Base-by-base conservation (phyloP, 2,888 invertebrate species). In the Lasioglossum leucozonium region DNA sequence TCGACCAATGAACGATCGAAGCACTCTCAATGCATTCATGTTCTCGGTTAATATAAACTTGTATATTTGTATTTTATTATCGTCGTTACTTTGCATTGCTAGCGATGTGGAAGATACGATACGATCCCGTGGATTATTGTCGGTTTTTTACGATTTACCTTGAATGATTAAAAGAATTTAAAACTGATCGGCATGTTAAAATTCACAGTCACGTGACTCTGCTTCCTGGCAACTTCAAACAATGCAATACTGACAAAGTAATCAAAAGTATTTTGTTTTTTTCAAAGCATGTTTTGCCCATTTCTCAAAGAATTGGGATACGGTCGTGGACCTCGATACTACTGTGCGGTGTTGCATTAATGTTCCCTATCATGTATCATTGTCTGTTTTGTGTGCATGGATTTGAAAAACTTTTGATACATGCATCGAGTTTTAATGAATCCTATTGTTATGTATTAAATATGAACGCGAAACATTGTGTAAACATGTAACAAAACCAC, bases 141-240 rank as follows among this genome's bases (percentile, higher is more conserved):
- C 55, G 0, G 0, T 4, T 51, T 44, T 34, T n/a, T 58, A 47
- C 22, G 34, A 67, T 37, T 65, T 34, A 47, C 13, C 10, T n/a
- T 18, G 67, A 69, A 26, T 6, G 67, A 51, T 47, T 10, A 58
- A 42, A 67, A 62, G 8, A 40, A 74, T 82, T 85, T 82, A 58
- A 86, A 79, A 79, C 30, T 10, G 47, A 79, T 76, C 11, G 55
- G 8, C 58, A 22, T 67, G 40, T 55, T 72, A 65, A 11, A 62
- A 42, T 40, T n/a, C 71, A n/a, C 13, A 22, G n/a, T 86, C 77
- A 80, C 80, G 62, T 80, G 82, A 76, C 44, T 47, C 3, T 58
- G 62, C 67, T 72, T 80, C 77, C 62, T 76, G 80, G 87, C 87
- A 82, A 80, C 87, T 78, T 76, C 26, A 75, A 86, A 86, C 82